Evolutionary conservation across 2,797 vertebrate genomes (phyloP), one percentile per base, ranked within the genome.

Genomic region (Manis pentadactyla): DNA sequence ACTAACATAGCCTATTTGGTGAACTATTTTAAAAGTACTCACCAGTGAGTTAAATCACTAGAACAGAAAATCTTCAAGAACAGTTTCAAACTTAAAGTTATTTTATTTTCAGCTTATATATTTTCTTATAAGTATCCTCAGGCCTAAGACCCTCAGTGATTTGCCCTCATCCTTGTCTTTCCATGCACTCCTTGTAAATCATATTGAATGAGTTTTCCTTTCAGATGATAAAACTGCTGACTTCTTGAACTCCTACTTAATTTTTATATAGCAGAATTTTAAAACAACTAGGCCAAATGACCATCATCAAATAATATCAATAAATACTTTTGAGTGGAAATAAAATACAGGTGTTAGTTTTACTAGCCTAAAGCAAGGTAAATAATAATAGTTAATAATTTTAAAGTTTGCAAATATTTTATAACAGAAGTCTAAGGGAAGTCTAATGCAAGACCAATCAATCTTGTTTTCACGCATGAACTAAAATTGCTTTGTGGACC

Each of bases 321-420:
- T 82, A 93, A 63, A 75, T 63, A 37, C 14, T 37, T 75, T 84
- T 78, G 68, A 59, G 17, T 79, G 49, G 4, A 94, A 93, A 75
- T 69, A 90, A 77, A 83, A 53, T 78, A 13, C 39, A 42, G 25
- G 57, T 53, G 25, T 84, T 93, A 87, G 87, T 87, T 95, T 59
- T 83, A 37, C 46, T 83, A 78, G 55, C 82, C 49, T 87, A 90
- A 87, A 90, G 69, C 42, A 82, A 90, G 9, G 46, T 87, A 87
- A 78, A 39, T 63, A 91, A 84, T 78, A 64, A 21, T 8, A 83
- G 61, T 93, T 85, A 68, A 90, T 90, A 95, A 78, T 77, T 91
- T 83, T 83, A 86, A 83, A 83, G 87, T 37, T 27, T 73, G 31
- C 78, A 59, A 91, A 93, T 87, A 90, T 77, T 87, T 91, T 82